Conservation (phyloP, 2,888 invertebrate genomes). For the Perdita meconis region DNA sequence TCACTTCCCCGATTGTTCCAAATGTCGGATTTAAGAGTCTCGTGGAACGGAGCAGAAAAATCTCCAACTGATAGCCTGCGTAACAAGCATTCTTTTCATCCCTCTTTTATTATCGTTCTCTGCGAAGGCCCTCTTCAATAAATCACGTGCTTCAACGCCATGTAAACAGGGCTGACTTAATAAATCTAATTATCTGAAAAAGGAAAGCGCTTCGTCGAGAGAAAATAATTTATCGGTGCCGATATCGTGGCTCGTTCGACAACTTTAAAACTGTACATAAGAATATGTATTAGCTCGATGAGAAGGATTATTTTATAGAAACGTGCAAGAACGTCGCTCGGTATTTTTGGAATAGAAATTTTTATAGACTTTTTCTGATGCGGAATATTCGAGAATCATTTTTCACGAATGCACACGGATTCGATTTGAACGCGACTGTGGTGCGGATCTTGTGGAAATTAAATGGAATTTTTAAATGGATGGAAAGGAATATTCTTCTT, state of each 20-base stretch:
- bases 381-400: not conserved
- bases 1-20: no score
- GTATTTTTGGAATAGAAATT: constrained; percentile 4
- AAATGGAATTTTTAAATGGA: constrained; percentile 12
- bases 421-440: not conserved
- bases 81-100: constrained; percentile 71
- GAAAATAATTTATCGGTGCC: constrained; percentile 74
- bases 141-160: constrained; percentile 74
- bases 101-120: constrained; percentile 41
- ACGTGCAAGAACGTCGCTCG: not conserved
- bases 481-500: constrained; percentile 10
- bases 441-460: constrained; percentile 7
- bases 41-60: constrained; percentile 61
- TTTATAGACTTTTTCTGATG: constrained; percentile 19
- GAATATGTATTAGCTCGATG: constrained; percentile 45
- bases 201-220: constrained; percentile 46
- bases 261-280: constrained; percentile 45
- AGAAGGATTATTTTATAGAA: constrained; percentile 38
- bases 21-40: constrained; percentile 44
- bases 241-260: constrained; percentile 49
- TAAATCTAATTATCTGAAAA: constrained; percentile 78
- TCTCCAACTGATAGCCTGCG: constrained; percentile 76
- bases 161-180: constrained; percentile 78
- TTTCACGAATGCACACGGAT: not conserved
- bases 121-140: constrained; percentile 73